Percentiles rank a stretch among this genome's conserved stretches.
Evolutionary conservation across 2,113 vertebrate genomes (phyloP).

Genomic region (Egretta garzetta): DNA sequence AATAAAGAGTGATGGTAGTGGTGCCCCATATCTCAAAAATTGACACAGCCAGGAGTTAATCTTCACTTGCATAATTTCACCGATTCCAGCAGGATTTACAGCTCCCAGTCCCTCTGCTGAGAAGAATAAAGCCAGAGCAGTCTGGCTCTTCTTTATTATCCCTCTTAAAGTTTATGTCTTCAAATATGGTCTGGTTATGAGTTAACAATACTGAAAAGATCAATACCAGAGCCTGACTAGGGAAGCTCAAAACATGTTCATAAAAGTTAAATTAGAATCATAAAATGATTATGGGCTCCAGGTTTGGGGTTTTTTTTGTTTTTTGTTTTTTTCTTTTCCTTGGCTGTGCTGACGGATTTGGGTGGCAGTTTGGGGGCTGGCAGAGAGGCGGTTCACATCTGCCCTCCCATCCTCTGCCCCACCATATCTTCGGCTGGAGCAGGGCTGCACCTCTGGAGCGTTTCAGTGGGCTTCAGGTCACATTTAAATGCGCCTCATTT

Average conservation of each 20-base stretch:
- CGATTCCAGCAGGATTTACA: slow-evolving; percentile 66
- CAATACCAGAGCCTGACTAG: slow-evolving; percentile 71
- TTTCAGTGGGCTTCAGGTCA: not conserved
- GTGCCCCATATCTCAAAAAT: not conserved
- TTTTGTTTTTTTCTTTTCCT: not conserved
- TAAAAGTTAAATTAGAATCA: slow-evolving; percentile 77
- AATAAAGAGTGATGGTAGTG: not conserved
- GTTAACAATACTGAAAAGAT: slow-evolving; percentile 76
- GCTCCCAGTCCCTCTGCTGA: not conserved
- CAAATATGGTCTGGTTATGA: slow-evolving; percentile 78
- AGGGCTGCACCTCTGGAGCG: accelerated
- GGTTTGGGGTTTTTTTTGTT: not conserved
- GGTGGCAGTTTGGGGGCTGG: not conserved
- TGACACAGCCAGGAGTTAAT: slow-evolving; percentile 17
- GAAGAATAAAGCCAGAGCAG: slow-evolving; percentile 42
- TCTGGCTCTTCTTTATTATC: slow-evolving; percentile 73
- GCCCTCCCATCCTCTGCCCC: not conserved
- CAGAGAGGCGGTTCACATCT: not conserved
- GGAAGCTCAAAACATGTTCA: slow-evolving; percentile 69
- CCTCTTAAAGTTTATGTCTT: slow-evolving; percentile 79
- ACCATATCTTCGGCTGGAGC: not conserved
- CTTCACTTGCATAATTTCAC: slow-evolving; percentile 47
- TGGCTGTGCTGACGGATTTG: not conserved
- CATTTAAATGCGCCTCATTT: not conserved
- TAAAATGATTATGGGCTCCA: slow-evolving; percentile 71